Conservation (phyloP, 2,888 invertebrate species). For the Eledona agricola region DNA sequence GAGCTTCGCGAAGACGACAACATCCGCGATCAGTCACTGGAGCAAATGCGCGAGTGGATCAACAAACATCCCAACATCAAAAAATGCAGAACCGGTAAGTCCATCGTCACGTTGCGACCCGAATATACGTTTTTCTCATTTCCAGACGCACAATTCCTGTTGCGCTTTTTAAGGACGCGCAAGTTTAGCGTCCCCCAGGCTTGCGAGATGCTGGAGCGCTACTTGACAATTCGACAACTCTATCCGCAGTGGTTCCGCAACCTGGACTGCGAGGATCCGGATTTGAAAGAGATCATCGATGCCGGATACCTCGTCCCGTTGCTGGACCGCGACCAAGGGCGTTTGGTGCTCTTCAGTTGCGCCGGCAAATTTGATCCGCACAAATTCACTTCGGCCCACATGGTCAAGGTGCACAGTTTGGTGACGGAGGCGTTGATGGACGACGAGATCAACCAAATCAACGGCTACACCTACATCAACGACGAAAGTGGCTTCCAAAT, state of each 20-base stretch:
- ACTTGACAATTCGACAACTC: slow-evolving; percentile 83
- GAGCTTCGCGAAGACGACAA: slow-evolving; percentile 84
- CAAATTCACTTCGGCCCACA: slow-evolving; percentile 76
- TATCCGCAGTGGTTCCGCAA: slow-evolving; percentile 88
- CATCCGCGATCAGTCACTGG: slow-evolving; percentile 75
- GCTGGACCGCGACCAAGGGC: slow-evolving; percentile 78
- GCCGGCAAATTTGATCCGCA: slow-evolving; percentile 70
- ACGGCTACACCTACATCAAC: slow-evolving; percentile 85
- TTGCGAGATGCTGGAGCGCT: slow-evolving; percentile 87
- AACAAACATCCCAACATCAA: slow-evolving; percentile 83
- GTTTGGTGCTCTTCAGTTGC: slow-evolving; percentile 80
- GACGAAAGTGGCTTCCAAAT: slow-evolving; percentile 85
- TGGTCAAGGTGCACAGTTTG: slow-evolving; percentile 86
- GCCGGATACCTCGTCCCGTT: slow-evolving; percentile 81
- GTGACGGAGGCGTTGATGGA: slow-evolving; percentile 86
- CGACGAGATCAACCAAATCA: slow-evolving; percentile 83
- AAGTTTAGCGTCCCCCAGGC: slow-evolving; percentile 88
- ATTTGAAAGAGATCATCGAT: slow-evolving; percentile 81
- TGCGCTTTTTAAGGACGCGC: slow-evolving; percentile 86
- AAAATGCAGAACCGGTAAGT: slow-evolving; percentile 77
- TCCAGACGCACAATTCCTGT: slow-evolving; percentile 78
- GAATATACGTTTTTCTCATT: neutral
- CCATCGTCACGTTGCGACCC: neutral
- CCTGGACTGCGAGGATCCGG: slow-evolving; percentile 80
- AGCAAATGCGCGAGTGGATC: slow-evolving; percentile 85